These are phyloP conservation scores for Pomatostomus ruficeps DNA, from an alignment of 2,113 vertebrate species.

Conservation along the genomic window DNA sequence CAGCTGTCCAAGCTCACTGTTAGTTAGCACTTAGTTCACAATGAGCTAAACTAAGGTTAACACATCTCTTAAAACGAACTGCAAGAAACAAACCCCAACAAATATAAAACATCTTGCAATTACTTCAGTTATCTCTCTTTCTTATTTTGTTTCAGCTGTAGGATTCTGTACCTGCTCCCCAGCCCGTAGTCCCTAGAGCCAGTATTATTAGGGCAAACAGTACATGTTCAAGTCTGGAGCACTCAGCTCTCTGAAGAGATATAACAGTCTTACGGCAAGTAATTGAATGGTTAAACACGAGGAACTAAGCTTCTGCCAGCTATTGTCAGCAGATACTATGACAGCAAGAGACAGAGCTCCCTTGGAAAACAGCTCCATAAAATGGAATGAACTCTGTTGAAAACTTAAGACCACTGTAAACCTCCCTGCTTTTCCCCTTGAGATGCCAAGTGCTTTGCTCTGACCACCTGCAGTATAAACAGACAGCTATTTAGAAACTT, in stretches of 20 bases:
- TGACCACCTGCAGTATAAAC: background rate
- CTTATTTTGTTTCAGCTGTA: background rate
- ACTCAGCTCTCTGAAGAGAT: background rate
- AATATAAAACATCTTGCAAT: background rate
- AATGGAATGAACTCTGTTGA: background rate
- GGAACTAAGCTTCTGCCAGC: background rate
- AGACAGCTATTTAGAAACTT: background rate
- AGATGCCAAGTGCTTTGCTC: background rate
- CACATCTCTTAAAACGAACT: background rate
- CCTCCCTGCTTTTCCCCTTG: background rate
- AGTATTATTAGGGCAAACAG: background rate
- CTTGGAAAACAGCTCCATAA: background rate
- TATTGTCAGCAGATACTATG: background rate
- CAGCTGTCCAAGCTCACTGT: background rate
- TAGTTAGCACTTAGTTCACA: background rate
- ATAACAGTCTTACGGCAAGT: background rate
- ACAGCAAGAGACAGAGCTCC: background rate
- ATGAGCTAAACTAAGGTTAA: background rate
- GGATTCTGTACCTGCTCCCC: background rate
- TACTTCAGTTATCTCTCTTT: background rate
- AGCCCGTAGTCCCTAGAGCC: background rate
- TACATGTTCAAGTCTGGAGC: background rate
- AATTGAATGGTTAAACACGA: background rate
- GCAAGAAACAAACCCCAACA: background rate
- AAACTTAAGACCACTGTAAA: background rate